Evolutionary conservation across 2,797 vertebrate species (phyloP), one percentile per base, ranked within the genome.

Genomic region (Acropternis orthonyx): DNA sequence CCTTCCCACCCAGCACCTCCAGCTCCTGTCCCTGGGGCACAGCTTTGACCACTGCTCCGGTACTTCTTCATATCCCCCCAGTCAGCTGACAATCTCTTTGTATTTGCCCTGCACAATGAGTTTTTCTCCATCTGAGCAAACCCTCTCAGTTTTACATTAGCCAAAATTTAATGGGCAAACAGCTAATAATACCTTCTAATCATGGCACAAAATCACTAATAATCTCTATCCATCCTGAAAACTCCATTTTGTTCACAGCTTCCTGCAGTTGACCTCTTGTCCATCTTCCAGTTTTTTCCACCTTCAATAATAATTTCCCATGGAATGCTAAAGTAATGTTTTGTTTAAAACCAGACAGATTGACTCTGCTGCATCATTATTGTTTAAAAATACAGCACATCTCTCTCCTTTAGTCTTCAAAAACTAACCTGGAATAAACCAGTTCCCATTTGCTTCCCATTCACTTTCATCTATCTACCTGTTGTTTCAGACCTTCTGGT

Each of bases 131-230:
- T 20, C 49, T 68, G 49, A 85, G 58, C 72, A 88, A 91, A 82
- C 19, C n/a, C 61, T 46, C 69, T 65, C 69, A 36, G 4, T 56
- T 81, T 52, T 71, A 68, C 21, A 12, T 41, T 22, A 65, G 54
- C 46, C 73, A 81, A 73, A 91, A 75, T 61, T 52, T 56, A 84
- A 95, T 49, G 44, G 89, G 51, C 51, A 87, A 92, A 69, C 59
- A 92, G 44, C 69, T 59, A 85, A 39, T 52, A 66, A 30, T 51
- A 67, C 24, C 37, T 78, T 80, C 83, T 81, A 61, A 74, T 68
- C 44, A 28, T 7, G 23, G 44, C 22, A 77, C n/a, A 91, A 92
- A 92, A 52, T 55, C 63, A 89, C 79, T 85, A 63, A 48, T 23
- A 52, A 74, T 44, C 28, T 63, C 62, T 65, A 28, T 26, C 44